phyloP scores from a whole-genome alignment of 2,797 vertebrate genomes.

The Sebastes oblongus region DNA sequence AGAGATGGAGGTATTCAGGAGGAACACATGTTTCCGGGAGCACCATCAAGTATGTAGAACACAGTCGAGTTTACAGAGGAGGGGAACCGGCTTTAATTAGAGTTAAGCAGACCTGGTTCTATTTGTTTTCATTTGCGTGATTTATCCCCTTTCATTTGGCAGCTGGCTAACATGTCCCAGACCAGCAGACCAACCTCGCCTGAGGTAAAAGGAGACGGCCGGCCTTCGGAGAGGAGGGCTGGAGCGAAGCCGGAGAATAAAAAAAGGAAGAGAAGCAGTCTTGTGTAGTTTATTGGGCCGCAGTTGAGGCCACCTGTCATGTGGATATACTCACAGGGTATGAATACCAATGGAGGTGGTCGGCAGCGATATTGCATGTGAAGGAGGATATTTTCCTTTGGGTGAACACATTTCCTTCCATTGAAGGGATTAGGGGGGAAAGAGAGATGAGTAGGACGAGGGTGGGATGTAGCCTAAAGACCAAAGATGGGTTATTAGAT shows the following conservation, averaged over 20 bases:
- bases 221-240: conserved; percentile 56
- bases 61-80: conserved; percentile 64
- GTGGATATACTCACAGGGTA: conserved; percentile 40
- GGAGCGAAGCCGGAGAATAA: conserved; percentile 14
- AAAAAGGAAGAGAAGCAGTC: conserved; percentile 42
- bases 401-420: conserved; percentile 64
- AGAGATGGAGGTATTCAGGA: conserved; percentile 61
- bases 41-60: conserved; percentile 60
- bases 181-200: conserved; percentile 63
- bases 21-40: conserved; percentile 78
- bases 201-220: conserved; percentile 71
- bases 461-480: conserved; percentile 69
- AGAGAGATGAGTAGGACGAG: conserved; percentile 57
- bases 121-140: conserved; percentile 86
- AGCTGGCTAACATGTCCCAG: conserved; percentile 81
- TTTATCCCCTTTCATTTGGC: conserved; percentile 85
- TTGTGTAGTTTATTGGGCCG: conserved; percentile 58
- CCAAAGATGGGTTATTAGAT: conserved; percentile 75
- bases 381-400: conserved; percentile 41
- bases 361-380: conserved; percentile 52
- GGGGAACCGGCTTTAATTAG: conserved; percentile 77
- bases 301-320: conserved; percentile 71
- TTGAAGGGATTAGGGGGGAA: conserved; percentile 44
- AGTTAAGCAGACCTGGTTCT: conserved; percentile 71
- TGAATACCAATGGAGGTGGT: conserved; percentile 41